Percentiles rank a stretch among this genome's conserved stretches.
phyloP scores from a whole-genome alignment of 92 coral and sea anemone genomes.

The Epizoanthus rinbou region DNA sequence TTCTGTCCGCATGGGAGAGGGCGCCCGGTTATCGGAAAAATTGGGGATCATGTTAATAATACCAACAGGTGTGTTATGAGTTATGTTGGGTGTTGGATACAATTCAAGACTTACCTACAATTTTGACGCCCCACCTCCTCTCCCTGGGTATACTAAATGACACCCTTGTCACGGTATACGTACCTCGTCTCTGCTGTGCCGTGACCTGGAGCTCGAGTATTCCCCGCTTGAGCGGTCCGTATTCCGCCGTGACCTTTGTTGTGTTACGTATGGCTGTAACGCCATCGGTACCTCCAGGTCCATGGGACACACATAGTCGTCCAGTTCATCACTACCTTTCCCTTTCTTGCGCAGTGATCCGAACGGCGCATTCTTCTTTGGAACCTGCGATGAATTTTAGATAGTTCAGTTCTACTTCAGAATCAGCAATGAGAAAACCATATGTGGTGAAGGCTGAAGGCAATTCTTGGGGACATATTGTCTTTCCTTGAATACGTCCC shows the following conservation, averaged over 20 bases:
- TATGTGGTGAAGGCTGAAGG: neutral
- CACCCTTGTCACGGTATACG: neutral
- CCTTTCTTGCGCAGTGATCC: slow-evolving; percentile 88
- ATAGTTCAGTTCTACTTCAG: neutral
- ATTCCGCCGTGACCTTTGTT: slow-evolving; percentile 62
- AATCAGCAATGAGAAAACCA: neutral
- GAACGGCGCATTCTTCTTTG: slow-evolving; percentile 72
- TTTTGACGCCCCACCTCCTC: too few relatives aligned
- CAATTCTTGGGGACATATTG: neutral
- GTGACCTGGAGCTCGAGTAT: slow-evolving; percentile 35
- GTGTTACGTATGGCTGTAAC: slow-evolving; percentile 74
- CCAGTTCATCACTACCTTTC: slow-evolving; percentile 74
- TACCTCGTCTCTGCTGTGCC: slow-evolving; percentile 55
- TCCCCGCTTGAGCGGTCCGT: slow-evolving; percentile 50
- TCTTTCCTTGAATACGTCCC: neutral
- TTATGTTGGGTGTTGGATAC: too few relatives aligned
- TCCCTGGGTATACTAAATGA: too few relatives aligned
- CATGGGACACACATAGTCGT: slow-evolving; percentile 98
- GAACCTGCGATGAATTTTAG: slow-evolving; percentile 47
- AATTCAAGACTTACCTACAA: too few relatives aligned
- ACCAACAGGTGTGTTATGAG: too few relatives aligned
- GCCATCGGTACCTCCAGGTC: slow-evolving; percentile 89
- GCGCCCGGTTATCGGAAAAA: too few relatives aligned
- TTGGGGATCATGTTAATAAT: too few relatives aligned
- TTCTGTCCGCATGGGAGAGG: too few relatives aligned